Evolutionary conservation across 1,140 invertebrate species (phyloP).

Genomic region (Drosophila insularis): DNA sequence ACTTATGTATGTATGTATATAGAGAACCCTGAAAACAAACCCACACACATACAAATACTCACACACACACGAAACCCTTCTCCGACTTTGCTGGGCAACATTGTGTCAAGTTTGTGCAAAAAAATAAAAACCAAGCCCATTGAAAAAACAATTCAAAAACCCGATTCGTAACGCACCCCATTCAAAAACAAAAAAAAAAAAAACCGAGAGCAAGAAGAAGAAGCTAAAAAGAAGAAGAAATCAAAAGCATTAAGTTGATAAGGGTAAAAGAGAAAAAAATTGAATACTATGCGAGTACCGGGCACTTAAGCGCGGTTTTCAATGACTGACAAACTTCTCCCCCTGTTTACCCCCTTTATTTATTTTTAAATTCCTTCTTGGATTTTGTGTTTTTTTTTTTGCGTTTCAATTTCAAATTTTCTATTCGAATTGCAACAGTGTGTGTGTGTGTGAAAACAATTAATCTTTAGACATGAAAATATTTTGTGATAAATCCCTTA

Average conservation of each 20-base stretch:
- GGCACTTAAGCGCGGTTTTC: slow-evolving; percentile 65
- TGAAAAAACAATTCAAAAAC: slow-evolving; percentile 45
- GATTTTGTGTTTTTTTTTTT: neutral
- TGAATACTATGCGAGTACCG: slow-evolving; percentile 27
- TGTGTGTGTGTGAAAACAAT: slow-evolving; percentile 61
- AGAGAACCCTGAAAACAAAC: slow-evolving; percentile 17
- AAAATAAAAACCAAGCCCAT: slow-evolving; percentile 44
- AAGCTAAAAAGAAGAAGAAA: slow-evolving; percentile 35
- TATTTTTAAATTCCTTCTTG: neutral
- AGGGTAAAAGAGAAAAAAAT: slow-evolving; percentile 44
- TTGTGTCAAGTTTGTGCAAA: slow-evolving; percentile 71
- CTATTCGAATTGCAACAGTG: slow-evolving; percentile 53
- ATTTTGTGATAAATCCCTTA: slow-evolving; percentile 72
- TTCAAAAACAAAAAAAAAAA: slow-evolving; percentile 17
- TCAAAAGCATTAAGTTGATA: slow-evolving; percentile 55
- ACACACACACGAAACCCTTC: slow-evolving; percentile 11
- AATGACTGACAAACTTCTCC: slow-evolving; percentile 61
- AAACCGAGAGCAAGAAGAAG: slow-evolving; percentile 22
- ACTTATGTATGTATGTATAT: neutral
- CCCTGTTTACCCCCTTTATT: neutral
- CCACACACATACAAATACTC: neutral
- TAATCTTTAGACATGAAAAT: slow-evolving; percentile 72
- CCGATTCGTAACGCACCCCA: slow-evolving; percentile 49
- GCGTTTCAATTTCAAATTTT: slow-evolving; percentile 9
- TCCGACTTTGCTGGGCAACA: slow-evolving; percentile 55